These are phyloP conservation scores for Mormyrus iriodes DNA, from an alignment of 2,113 vertebrate genomes.

Conservation along the genomic window DNA sequence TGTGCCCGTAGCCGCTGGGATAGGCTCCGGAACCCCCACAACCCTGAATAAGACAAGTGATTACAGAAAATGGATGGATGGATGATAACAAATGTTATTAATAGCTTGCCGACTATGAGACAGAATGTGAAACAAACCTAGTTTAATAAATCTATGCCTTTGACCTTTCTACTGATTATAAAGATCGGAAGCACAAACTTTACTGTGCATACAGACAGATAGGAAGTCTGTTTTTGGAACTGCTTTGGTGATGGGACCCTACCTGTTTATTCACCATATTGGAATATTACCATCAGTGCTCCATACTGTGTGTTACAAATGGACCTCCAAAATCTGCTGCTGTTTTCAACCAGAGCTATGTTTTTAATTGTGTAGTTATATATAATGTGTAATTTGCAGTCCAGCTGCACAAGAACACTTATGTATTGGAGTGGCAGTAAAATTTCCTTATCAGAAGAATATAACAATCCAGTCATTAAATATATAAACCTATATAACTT, in stretches of 20 bases:
- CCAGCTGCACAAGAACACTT: background rate
- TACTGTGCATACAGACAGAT: background rate
- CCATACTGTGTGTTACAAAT: conserved; percentile 28
- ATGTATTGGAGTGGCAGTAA: background rate
- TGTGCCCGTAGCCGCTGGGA: background rate
- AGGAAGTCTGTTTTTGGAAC: conserved; percentile 1
- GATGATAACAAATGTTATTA: background rate
- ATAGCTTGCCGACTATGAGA: background rate
- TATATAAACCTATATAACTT: background rate
- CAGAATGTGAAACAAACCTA: background rate
- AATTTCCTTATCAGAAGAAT: background rate
- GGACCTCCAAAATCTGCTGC: conserved; percentile 27
- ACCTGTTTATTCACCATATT: conserved; percentile 31
- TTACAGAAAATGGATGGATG: background rate
- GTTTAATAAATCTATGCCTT: background rate
- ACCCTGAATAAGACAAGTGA: background rate
- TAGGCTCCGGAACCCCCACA: background rate
- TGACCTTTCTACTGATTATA: background rate
- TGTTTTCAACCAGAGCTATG: conserved; percentile 30
- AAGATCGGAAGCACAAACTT: background rate
- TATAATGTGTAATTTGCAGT: conserved; percentile 23
- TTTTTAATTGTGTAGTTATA: conserved; percentile 36
- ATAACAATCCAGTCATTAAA: background rate
- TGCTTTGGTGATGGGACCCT: conserved; percentile 28
- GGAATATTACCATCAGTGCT: conserved; percentile 39